Evolutionary conservation across 2,113 vertebrate species (phyloP).

Genomic region (Rhadina sibilatrix): DNA sequence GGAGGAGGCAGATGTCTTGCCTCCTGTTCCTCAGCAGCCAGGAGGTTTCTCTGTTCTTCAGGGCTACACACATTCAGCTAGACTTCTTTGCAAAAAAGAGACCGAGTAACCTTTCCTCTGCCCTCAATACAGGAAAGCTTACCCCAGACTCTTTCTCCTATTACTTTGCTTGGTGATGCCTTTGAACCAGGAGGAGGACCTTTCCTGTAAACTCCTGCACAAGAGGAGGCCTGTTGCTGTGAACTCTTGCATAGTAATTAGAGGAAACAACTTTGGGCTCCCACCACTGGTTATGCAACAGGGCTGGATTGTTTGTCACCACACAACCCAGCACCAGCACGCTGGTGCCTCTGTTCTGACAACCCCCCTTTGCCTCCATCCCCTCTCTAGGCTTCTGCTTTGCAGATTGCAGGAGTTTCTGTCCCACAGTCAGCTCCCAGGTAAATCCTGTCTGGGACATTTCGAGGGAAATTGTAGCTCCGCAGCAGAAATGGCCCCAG

Average conservation of each 20-base stretch:
- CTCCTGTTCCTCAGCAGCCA: not conserved
- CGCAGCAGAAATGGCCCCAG: not conserved
- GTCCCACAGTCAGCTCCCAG: not conserved
- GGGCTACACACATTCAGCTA: not conserved
- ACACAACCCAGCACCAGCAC: not conserved
- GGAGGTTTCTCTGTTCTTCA: not conserved
- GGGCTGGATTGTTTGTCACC: not conserved
- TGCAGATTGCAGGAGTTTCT: not conserved
- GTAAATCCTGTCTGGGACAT: constrained; percentile 29
- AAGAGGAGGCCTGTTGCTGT: constrained; percentile 44
- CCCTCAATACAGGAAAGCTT: not conserved
- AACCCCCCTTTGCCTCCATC: not conserved
- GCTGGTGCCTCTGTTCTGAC: not conserved
- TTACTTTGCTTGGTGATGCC: not conserved
- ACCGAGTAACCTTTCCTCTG: not conserved
- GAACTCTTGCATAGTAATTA: constrained; percentile 47
- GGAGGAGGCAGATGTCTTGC: not conserved
- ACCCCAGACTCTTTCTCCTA: not conserved
- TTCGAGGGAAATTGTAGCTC: not conserved
- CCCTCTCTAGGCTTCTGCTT: not conserved
- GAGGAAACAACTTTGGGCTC: constrained; percentile 42
- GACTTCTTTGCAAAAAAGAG: not conserved
- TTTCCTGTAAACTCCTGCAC: constrained; percentile 12
- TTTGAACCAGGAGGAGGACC: not conserved
- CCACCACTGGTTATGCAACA: constrained; percentile 14